These are phyloP conservation scores for Euglossa dilemma DNA, from an alignment of 1,140 invertebrate species.

Conservation along the genomic window DNA sequence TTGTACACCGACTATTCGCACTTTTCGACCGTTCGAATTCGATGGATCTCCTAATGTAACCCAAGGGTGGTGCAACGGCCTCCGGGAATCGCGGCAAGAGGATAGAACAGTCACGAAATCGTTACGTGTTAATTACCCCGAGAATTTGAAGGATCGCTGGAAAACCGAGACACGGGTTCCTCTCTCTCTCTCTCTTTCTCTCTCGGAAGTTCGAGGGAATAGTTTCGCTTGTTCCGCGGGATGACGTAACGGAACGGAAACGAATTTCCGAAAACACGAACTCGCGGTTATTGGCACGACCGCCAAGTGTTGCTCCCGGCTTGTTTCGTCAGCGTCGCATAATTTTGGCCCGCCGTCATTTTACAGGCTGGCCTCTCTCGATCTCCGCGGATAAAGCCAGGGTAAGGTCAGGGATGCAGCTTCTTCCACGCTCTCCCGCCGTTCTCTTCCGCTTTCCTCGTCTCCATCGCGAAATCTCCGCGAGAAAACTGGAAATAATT, in stretches of 20 bases:
- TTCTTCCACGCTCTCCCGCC: conserved; percentile 28
- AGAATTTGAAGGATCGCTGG: background rate
- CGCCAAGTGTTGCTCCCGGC: conserved; percentile 68
- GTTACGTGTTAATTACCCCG: background rate
- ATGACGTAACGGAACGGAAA: conserved; percentile 54
- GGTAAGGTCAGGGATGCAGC: conserved; percentile 69
- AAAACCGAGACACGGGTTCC: too few species aligned
- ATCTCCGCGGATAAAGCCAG: conserved; percentile 43
- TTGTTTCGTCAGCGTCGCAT: conserved; percentile 68
- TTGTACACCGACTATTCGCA: background rate
- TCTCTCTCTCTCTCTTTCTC: too few species aligned
- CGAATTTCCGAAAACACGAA: conserved; percentile 59
- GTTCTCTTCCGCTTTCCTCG: too few species aligned
- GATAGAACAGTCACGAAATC: background rate
- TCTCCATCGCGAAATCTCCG: too few species aligned
- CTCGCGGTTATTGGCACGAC: conserved; percentile 65
- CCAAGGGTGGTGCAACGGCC: background rate
- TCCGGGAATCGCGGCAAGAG: background rate
- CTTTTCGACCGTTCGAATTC: background rate
- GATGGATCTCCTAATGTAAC: background rate
- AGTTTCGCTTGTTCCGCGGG: background rate
- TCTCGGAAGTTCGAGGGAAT: background rate
- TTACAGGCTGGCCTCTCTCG: conserved; percentile 28
- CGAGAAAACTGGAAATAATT: background rate
- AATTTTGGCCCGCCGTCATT: conserved; percentile 66